Conservation (phyloP, 2,113 vertebrate genomes). For the Candoia aspera region DNA sequence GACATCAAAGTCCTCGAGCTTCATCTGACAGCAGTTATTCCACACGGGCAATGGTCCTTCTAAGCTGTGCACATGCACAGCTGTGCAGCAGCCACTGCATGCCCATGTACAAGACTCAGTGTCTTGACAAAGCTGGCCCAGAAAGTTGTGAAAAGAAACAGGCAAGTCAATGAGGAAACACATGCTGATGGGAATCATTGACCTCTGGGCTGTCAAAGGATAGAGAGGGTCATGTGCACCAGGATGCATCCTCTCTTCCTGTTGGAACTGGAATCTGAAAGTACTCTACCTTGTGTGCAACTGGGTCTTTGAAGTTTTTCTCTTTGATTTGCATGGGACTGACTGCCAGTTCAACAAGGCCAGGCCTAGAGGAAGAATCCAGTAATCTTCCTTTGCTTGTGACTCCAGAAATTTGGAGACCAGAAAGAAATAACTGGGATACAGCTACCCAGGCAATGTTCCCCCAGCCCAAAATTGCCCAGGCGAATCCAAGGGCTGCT, state of each 20-base stretch:
- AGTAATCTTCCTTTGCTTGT: neutral
- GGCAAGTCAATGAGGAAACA: neutral
- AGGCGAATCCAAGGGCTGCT: neutral
- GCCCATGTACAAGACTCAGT: neutral
- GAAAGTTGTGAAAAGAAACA: neutral
- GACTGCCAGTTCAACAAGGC: neutral
- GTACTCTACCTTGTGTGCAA: too few species aligned
- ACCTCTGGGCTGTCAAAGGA: neutral
- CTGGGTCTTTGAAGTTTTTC: neutral
- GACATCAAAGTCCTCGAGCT: neutral
- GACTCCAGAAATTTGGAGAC: neutral
- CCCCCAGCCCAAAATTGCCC: neutral
- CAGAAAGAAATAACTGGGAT: too few species aligned
- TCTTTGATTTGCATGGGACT: neutral
- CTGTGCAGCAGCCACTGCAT: neutral
- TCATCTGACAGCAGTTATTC: neutral
- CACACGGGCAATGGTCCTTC: neutral
- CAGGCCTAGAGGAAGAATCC: neutral
- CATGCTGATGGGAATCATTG: neutral
- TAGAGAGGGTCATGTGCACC: neutral
- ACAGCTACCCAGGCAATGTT: too few species aligned
- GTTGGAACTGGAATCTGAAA: neutral
- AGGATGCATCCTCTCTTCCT: neutral
- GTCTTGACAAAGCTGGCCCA: neutral
- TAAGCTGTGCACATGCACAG: neutral